A percentile compares a stretch with the other conserved stretches of the same genome.
These are phyloP conservation scores for Seison nebaliae DNA, from an alignment of 1,140 invertebrate genomes.

Conservation along the genomic window DNA sequence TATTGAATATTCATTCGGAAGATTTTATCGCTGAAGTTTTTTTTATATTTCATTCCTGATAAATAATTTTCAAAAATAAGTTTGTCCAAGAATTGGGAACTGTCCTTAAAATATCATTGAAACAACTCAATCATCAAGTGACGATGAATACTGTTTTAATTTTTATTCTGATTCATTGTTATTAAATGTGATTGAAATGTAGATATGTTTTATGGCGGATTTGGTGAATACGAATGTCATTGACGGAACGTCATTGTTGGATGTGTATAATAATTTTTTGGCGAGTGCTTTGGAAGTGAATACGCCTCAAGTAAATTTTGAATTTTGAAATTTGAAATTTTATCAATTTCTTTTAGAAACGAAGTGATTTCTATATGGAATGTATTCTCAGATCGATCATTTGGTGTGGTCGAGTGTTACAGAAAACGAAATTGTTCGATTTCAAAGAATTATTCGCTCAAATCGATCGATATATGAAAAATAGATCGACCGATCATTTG, in stretches of 20 bases:
- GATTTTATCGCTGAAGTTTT: constrained; percentile 11
- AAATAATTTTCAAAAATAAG: constrained; percentile 1
- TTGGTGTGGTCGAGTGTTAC: constrained; percentile 72
- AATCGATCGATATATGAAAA: constrained; percentile 81
- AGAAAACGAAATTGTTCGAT: constrained; percentile 79
- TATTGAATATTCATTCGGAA: constrained; percentile 7
- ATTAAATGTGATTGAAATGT: too few species aligned
- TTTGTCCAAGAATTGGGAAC: constrained; percentile 8
- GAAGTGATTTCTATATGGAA: constrained; percentile 82
- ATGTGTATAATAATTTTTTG: constrained; percentile 68
- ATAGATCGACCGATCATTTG: constrained; percentile 64
- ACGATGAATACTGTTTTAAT: too few species aligned
- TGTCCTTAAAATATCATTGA: constrained; percentile 5
- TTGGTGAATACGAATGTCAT: constrained; percentile 87
- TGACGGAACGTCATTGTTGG: constrained; percentile 60
- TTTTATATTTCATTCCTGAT: background rate
- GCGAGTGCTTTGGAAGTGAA: constrained; percentile 73
- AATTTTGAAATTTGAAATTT: background rate
- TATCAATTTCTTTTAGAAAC: constrained; percentile 31
- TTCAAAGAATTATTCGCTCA: constrained; percentile 61
- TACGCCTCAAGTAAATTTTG: constrained; percentile 42
- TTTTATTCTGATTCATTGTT: too few species aligned
- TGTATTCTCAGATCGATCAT: constrained; percentile 72
- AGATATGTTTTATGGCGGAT: constrained; percentile 66
- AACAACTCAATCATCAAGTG: too few species aligned